A percentile compares a stretch with the other conserved stretches of the same genome.
These are phyloP conservation scores for Tipula vernalis DNA, from an alignment of 2,888 invertebrate genomes.

Conservation along the genomic window DNA sequence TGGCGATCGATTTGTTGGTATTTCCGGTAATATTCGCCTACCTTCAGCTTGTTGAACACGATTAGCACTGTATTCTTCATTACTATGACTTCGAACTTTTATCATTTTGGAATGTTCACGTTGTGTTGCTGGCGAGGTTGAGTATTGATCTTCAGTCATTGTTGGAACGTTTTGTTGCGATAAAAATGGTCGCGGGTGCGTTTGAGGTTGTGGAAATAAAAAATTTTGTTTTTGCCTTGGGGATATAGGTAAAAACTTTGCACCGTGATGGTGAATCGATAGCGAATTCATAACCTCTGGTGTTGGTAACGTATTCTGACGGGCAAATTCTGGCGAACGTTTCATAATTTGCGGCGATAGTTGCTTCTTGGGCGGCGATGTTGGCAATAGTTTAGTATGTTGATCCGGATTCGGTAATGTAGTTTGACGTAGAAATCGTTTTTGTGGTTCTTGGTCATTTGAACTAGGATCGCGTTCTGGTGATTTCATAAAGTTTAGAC, in stretches of 20 bases:
- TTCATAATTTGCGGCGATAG: slow-evolving; percentile 31
- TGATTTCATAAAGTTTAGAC: slow-evolving; percentile 17
- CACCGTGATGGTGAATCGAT: slow-evolving; percentile 25
- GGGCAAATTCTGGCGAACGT: slow-evolving; percentile 32
- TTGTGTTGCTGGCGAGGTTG: slow-evolving; percentile 20
- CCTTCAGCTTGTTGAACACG: slow-evolving; percentile 24
- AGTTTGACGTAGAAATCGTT: slow-evolving; percentile 28
- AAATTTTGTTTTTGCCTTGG: slow-evolving; percentile 33
- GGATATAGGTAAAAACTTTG: slow-evolving; percentile 32
- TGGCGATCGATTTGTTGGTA: slow-evolving; percentile 25
- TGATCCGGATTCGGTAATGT: slow-evolving; percentile 34
- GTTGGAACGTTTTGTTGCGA: slow-evolving; percentile 34
- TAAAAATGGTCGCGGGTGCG: slow-evolving; percentile 30
- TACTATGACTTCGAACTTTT: slow-evolving; percentile 34
- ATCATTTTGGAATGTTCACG: slow-evolving; percentile 33
- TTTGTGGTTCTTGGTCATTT: slow-evolving; percentile 21
- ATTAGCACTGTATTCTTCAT: slow-evolving; percentile 32
- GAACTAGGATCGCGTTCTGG: slow-evolving; percentile 14
- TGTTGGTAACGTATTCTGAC: slow-evolving; percentile 33
- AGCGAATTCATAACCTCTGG: slow-evolving; percentile 32
- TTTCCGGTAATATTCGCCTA: slow-evolving; percentile 30
- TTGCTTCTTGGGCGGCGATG: slow-evolving; percentile 33
- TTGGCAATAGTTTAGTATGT: slow-evolving; percentile 32
- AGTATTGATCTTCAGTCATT: slow-evolving; percentile 30
- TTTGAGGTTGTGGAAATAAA: slow-evolving; percentile 29